phyloP scores from a whole-genome alignment of 2,113 vertebrate species.

The Bucco capensis region DNA sequence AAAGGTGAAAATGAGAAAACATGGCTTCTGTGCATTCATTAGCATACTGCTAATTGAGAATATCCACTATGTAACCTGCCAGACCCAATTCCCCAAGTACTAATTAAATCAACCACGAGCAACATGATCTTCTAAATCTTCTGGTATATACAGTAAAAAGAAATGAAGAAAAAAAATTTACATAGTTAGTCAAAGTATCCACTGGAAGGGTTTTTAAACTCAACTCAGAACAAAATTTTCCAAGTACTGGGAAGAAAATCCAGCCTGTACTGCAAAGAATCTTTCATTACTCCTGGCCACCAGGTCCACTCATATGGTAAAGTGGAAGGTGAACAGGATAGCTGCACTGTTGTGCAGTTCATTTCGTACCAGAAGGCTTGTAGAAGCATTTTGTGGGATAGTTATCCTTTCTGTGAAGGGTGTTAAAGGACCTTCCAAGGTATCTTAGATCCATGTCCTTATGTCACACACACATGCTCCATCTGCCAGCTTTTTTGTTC shows the following conservation, averaged over 20 bases:
- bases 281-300: neutral
- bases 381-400: neutral
- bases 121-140: neutral
- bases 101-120: constrained; percentile 27
- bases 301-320: rapidly evolving
- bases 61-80: constrained; percentile 9
- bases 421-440: neutral
- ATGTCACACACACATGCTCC: neutral
- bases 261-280: neutral
- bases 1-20: constrained; percentile 52
- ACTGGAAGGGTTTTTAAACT: neutral
- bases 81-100: constrained; percentile 24
- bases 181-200: neutral
- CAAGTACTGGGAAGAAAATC: neutral
- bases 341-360: neutral
- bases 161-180: neutral
- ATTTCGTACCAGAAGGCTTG: neutral
- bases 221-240: neutral
- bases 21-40: constrained; percentile 19
- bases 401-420: neutral
- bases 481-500: neutral
- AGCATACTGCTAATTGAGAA: constrained; percentile 47
- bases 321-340: neutral
- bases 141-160: neutral
- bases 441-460: neutral